Conservation (phyloP, 2,113 vertebrate species). For the Cynocephalus volans region DNA sequence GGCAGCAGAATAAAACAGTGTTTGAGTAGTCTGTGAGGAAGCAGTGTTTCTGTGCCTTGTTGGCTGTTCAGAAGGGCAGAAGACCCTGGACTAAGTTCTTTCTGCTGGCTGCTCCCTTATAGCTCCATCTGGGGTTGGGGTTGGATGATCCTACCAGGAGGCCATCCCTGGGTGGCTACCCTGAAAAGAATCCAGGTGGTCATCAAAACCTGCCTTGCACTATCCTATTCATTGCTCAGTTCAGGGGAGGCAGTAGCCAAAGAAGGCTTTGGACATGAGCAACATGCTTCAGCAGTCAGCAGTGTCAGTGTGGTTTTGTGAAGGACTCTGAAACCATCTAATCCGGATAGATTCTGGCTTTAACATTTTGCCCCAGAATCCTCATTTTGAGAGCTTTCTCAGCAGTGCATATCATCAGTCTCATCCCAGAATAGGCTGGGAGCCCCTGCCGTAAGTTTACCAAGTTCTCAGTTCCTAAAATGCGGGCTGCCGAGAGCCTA, state of each 20-base stretch:
- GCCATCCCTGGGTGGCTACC: rapidly evolving
- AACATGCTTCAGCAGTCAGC: not conserved
- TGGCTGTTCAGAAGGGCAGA: not conserved
- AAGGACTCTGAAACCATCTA: not conserved
- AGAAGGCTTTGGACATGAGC: not conserved
- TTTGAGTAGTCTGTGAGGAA: not conserved
- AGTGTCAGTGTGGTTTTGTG: not conserved
- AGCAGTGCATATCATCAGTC: rapidly evolving
- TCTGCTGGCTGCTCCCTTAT: not conserved
- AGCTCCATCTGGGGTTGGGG: not conserved
- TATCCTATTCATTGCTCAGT: rapidly evolving
- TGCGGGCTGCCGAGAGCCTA: not conserved
- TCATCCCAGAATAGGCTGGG: not conserved
- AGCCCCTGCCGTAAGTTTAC: rapidly evolving
- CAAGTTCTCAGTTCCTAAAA: not conserved
- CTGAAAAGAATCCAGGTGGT: not conserved
- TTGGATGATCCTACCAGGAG: not conserved
- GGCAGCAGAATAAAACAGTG: not conserved
- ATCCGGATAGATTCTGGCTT: not conserved
- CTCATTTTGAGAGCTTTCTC: not conserved
- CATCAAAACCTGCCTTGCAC: rapidly evolving
- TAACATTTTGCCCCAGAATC: not conserved
- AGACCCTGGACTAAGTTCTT: not conserved
- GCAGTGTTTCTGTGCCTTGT: not conserved
- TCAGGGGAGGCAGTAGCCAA: not conserved